Conservation (phyloP, 2,113 vertebrate species). For the Pimephales promelas region DNA sequence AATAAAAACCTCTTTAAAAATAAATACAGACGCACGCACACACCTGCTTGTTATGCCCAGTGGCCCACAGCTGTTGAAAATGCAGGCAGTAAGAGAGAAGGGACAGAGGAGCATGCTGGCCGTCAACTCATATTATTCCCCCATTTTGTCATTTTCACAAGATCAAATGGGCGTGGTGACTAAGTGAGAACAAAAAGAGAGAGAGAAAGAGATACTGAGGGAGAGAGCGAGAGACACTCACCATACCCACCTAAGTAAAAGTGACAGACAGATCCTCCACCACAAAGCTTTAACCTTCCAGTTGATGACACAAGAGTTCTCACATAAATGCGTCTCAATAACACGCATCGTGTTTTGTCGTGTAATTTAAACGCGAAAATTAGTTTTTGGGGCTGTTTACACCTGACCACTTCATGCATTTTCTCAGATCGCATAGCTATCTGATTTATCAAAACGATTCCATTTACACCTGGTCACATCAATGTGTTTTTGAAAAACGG, state of each 20-base stretch:
- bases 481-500: too few species aligned
- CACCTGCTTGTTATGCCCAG: constrained; percentile 42
- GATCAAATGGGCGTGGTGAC: constrained; percentile 61
- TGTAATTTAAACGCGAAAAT: too few species aligned
- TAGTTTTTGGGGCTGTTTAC: too few species aligned
- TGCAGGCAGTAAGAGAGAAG: constrained; percentile 30
- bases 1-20: constrained; percentile 32
- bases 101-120: constrained; percentile 59
- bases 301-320: too few species aligned
- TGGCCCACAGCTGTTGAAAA: constrained; percentile 25
- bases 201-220: not conserved
- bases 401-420: too few species aligned
- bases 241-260: constrained; percentile 2
- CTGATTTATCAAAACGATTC: too few species aligned
- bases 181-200: constrained; percentile 12
- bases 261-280: constrained; percentile 3
- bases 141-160: constrained; percentile 60
- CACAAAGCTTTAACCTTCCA: constrained; percentile 1
- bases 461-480: too few species aligned
- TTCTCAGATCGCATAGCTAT: too few species aligned
- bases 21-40: constrained; percentile 29
- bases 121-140: constrained; percentile 60
- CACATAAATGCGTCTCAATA: too few species aligned
- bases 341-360: too few species aligned
- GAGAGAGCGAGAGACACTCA: not conserved